Base-by-base conservation (phyloP, 2,888 invertebrate species). In the Cybosia mesomella region DNA sequence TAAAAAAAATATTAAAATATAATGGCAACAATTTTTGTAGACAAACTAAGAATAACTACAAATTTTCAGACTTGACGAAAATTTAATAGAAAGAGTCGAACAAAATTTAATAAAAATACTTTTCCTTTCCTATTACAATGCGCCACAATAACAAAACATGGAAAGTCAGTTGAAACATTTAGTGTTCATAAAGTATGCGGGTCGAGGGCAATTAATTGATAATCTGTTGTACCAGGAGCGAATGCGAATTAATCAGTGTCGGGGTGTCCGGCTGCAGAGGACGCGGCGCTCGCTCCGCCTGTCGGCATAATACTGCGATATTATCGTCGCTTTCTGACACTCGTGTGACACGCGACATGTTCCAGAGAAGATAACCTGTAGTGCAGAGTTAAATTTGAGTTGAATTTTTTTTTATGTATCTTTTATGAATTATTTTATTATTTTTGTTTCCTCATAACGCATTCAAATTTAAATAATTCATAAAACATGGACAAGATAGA, bases 211-310 rank as follows among this genome's bases (percentile, higher is more conserved):
- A 67, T 62, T 67, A 67, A 67, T 67, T 57, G 32, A 49, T 62
- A 62, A 67, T 67, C 39, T 22, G 55, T 57, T 55, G 34, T 57
- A 43, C 21, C 43, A 49, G 39, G 21, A 28, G n/a, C 22, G 60
- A n/a, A 22, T 21, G 43, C 36, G 43, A 36, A 67, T 67, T 34
- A 67, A 61, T 67, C 62, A 67, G 28, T 57, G 67, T 62, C 61
- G 15, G 32, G 18, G 24, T 55, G 55, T 55, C 64, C 24, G 39
- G 34, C 24, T 62, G 62, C 54, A 54, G 24, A 22, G 24, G 64
- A 55, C 55, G 32, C 64, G 24, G 18, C 36, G n/a, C 24, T 3
- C 57, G 18, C 39, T 24, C 57, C 64, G n/a, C 5, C n/a, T 57
- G 39, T 64, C 18, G 11, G 39, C 57, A 39, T 39, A 39, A 32